Evolutionary conservation across 2,113 vertebrate species (phyloP).

Genomic region (Chloropsis cyanopogon): DNA sequence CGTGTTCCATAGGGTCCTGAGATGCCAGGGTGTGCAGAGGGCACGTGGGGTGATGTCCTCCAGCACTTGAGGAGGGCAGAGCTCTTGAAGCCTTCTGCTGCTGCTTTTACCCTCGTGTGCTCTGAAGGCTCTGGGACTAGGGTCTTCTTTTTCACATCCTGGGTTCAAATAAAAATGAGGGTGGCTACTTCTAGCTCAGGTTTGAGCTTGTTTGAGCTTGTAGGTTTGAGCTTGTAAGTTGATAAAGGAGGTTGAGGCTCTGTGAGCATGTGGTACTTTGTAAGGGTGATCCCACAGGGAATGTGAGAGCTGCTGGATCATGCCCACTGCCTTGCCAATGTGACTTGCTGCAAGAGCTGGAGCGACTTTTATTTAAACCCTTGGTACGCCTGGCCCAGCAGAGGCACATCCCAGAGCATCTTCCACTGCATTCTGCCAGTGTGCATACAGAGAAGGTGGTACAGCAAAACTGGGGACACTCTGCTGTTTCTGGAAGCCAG

Average conservation of each 20-base stretch:
- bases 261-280: rapidly evolving
- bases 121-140: not conserved
- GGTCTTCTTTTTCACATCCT: not conserved
- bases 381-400: not conserved
- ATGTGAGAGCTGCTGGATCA: not conserved
- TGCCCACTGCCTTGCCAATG: not conserved
- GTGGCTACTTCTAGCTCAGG: not conserved
- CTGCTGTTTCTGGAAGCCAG: not conserved
- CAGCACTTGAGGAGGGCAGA: not conserved
- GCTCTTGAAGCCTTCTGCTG: not conserved
- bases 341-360: not conserved
- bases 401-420: not conserved
- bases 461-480: not conserved
- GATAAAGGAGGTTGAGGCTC: not conserved
- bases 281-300: not conserved
- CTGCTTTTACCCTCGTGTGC: not conserved
- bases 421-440: not conserved
- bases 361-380: not conserved
- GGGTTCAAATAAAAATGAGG: not conserved
- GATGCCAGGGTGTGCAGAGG: rapidly evolving
- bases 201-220: not conserved
- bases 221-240: not conserved
- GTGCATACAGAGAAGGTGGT: not conserved
- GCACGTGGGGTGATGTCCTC: rapidly evolving
- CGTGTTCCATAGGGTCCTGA: rapidly evolving